Conservation (phyloP, 2,797 vertebrate genomes). For the Chloroceryle inda region DNA sequence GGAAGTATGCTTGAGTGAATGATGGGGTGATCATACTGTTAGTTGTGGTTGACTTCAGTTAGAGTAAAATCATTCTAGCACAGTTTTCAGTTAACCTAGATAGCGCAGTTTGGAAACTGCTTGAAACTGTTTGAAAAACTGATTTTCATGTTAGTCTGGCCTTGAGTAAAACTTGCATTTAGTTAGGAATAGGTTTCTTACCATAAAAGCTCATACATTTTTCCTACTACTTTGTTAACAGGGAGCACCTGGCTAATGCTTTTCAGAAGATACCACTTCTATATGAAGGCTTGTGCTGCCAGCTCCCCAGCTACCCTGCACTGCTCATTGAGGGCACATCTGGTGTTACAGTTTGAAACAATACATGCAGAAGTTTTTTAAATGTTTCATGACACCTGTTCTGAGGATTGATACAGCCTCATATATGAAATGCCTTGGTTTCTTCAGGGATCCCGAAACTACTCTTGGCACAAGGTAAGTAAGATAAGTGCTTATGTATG, state of each 20-base stretch:
- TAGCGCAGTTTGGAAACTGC: neutral
- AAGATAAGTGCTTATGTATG: neutral
- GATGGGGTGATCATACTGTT: neutral
- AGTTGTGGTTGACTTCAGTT: neutral
- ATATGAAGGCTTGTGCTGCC: neutral
- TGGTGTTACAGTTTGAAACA: neutral
- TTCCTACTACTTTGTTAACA: neutral
- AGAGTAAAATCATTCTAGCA: neutral
- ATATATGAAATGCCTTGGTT: neutral
- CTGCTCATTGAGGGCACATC: neutral
- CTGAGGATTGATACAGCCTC: neutral
- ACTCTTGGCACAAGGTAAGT: neutral
- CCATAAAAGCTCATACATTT: neutral
- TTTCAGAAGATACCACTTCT: neutral
- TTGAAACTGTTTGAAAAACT: no score
- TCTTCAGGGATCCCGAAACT: neutral
- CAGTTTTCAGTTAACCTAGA: neutral
- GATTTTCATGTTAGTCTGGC: neutral
- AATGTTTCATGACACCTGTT: neutral
- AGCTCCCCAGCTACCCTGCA: neutral
- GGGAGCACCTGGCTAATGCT: neutral
- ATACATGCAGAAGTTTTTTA: neutral
- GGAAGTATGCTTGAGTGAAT: neutral
- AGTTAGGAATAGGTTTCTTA: neutral
- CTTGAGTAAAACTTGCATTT: neutral